Evolutionary conservation across 2,797 vertebrate species (phyloP), one percentile per base, ranked within the genome.

Genomic region (Molothrus aeneus): DNA sequence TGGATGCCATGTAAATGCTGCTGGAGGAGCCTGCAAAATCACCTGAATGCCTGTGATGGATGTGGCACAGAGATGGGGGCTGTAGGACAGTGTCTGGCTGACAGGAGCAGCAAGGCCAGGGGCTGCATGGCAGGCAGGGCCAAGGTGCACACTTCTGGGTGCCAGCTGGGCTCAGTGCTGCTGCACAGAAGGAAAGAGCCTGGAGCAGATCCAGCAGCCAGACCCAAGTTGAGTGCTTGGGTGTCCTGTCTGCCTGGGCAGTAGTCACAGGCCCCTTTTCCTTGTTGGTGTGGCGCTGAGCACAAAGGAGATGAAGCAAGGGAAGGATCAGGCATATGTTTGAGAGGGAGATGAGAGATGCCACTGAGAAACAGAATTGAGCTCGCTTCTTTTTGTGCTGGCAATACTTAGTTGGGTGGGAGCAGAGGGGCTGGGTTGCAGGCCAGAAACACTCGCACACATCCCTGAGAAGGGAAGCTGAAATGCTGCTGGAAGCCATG

Each of bases 231-330:
- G 2, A 79, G 42, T 3, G 2, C 47, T 45, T 3, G 3, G 42
- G 42, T 71, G 57, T 81, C 84, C 51, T 51, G 13, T 59, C 45
- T 50, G 68, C 74, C 36, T 34, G 79, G 60, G 53, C 75, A 87
- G 56, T 28, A 89, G 48, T 81, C 0, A 0, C 40, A 43, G 47
- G 71, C 63, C n/a, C 78, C 69, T 83, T 80, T 50, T 92, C 28
- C 74, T 25, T 0, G 0, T 18, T 10, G 1, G 26, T 6, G 2
- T 21, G 5, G 31, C 0, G 0, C 70, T 84, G 79, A 82, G 57
- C 57, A 24, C 0, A 11, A 53, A 48, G 72, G 77, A 91, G 79
- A 42, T 57, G 75, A 86, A 88, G 65, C 6, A 8, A 85, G 34
- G 48, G 80, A 64, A 89, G 65, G 92, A 83, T 64, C 57, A 71